Evolutionary conservation across 2,113 vertebrate genomes (phyloP).

Genomic region (Oxyura jamaicensis): DNA sequence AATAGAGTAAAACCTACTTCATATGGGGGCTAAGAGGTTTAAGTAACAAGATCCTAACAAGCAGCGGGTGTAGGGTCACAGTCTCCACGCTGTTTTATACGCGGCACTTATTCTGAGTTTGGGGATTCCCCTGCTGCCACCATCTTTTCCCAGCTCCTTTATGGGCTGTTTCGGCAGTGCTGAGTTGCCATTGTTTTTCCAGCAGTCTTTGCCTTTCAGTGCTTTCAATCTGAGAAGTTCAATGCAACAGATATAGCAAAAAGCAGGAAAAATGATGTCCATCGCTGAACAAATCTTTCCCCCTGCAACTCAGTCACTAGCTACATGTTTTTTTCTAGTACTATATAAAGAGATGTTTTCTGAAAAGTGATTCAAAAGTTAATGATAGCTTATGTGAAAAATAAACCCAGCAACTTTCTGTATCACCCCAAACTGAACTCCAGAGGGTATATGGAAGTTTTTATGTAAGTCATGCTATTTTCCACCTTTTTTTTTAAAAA

Average conservation of each 20-base stretch:
- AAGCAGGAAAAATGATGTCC: neutral
- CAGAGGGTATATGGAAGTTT: neutral
- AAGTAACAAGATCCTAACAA: neutral
- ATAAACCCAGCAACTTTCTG: neutral
- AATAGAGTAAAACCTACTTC: neutral
- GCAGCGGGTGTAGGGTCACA: neutral
- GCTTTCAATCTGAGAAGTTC: neutral
- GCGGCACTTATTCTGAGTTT: neutral
- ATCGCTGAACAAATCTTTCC: neutral
- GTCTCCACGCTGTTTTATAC: neutral
- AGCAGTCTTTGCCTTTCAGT: neutral
- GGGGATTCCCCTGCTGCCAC: neutral
- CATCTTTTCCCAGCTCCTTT: neutral
- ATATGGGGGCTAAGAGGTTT: neutral
- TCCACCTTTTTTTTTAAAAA: neutral
- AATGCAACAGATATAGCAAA: neutral
- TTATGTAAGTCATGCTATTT: neutral
- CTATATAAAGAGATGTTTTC: neutral
- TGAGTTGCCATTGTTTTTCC: neutral
- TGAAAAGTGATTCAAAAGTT: neutral
- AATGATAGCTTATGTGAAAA: neutral
- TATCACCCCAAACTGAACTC: neutral
- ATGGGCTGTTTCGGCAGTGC: neutral
- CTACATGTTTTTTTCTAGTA: neutral
- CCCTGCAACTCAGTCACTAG: neutral